phyloP scores from a whole-genome alignment of 2,888 invertebrate genomes.

The Tipula helvola region DNA sequence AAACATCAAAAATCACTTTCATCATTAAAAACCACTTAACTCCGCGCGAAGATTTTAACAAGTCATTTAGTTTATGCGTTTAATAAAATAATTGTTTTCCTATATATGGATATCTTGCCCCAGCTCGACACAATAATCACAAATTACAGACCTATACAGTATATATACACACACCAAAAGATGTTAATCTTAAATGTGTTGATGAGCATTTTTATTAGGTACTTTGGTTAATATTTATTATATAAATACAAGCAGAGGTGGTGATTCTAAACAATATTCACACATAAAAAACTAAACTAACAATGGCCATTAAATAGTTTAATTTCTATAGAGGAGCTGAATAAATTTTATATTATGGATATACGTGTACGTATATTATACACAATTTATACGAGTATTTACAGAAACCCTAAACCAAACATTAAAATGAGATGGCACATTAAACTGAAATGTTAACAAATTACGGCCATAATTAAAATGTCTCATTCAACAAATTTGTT shows the following conservation, averaged over 20 bases:
- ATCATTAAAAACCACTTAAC: slow-evolving; percentile 10
- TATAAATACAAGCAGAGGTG: no score
- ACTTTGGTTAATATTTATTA: background rate
- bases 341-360: background rate
- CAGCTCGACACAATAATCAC: background rate
- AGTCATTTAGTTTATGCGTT: background rate
- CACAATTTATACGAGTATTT: background rate
- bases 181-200: background rate
- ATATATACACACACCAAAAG: background rate
- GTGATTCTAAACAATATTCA: no score
- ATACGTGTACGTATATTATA: background rate
- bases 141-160: background rate
- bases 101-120: background rate
- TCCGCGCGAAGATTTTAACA: background rate
- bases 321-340: background rate
- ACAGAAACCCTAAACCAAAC: background rate
- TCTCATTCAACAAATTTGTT: background rate
- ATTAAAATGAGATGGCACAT: background rate
- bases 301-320: background rate
- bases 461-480: slow-evolving; percentile 6
- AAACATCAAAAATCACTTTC: background rate
- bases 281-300: background rate
- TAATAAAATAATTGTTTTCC: background rate
- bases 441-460: slow-evolving; percentile 10
- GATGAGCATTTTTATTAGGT: background rate